Conservation (phyloP, 2,797 vertebrate genomes). For the Muraenolepis orangiensis region DNA sequence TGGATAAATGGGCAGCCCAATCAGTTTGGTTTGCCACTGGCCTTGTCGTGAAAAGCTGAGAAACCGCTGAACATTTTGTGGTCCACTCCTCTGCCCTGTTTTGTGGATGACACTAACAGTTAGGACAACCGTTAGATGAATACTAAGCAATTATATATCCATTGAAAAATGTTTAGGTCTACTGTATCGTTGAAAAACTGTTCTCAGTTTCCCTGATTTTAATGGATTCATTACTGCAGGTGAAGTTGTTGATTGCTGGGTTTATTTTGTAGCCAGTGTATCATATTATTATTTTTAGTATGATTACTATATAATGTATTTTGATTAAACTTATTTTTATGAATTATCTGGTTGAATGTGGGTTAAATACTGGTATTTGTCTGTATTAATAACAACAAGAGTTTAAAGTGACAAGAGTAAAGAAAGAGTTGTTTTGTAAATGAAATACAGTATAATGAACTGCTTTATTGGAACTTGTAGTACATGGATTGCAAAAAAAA, state of each 20-base stretch:
- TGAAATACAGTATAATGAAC: constrained; percentile 44
- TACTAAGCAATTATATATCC: constrained; percentile 43
- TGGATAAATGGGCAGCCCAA: background rate
- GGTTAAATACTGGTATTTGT: constrained; percentile 42
- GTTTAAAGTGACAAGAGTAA: constrained; percentile 56
- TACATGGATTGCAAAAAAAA: constrained; percentile 24
- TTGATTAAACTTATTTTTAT: constrained; percentile 71
- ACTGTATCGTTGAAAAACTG: constrained; percentile 46
- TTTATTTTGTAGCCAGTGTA: constrained; percentile 55
- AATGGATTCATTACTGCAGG: constrained; percentile 30
- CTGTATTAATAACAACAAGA: constrained; percentile 46
- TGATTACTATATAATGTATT: constrained; percentile 62
- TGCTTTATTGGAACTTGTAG: constrained; percentile 36
- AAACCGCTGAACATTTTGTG: constrained; percentile 3
- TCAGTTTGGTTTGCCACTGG: background rate
- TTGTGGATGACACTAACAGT: constrained; percentile 33
- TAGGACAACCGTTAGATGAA: constrained; percentile 35
- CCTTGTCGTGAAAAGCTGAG: background rate
- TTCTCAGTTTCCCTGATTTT: constrained; percentile 21
- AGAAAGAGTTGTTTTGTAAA: constrained; percentile 51
- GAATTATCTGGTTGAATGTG: constrained; percentile 60
- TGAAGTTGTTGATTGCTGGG: constrained; percentile 21
- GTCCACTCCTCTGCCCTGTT: constrained; percentile 36
- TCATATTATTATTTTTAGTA: constrained; percentile 66
- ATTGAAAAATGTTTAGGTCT: constrained; percentile 27